Evolutionary conservation across 1,140 invertebrate species (phyloP).

Genomic region (Camponotus pennsylvanicus): DNA sequence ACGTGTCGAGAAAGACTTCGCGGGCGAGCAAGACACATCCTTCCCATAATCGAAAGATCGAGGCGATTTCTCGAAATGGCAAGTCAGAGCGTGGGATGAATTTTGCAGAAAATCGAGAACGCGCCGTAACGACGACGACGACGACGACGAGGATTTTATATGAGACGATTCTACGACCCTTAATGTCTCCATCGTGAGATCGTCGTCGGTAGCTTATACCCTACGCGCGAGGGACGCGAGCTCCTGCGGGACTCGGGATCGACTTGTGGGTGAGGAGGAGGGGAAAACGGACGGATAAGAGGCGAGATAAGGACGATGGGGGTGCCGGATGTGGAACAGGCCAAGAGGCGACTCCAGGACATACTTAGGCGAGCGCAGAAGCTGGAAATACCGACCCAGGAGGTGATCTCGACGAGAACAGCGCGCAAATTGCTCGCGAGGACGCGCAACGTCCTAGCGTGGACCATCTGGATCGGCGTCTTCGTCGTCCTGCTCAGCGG

Average conservation of each 20-base stretch:
- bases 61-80: neutral
- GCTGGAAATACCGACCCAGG: constrained; percentile 77
- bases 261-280: constrained; percentile 2
- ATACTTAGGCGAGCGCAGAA: constrained; percentile 80
- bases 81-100: constrained; percentile 44
- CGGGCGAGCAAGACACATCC: constrained; percentile 1
- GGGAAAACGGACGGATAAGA: constrained; percentile 9
- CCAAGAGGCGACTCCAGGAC: constrained; percentile 77
- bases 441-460: constrained; percentile 76
- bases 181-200: constrained; percentile 62
- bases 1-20: neutral
- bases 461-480: constrained; percentile 77
- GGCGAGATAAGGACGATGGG: constrained; percentile 71
- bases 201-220: neutral
- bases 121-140: constrained; percentile 8
- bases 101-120: constrained; percentile 67
- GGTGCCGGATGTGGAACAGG: constrained; percentile 78
- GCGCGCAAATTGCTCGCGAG: constrained; percentile 79
- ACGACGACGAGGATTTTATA: constrained; percentile 35
- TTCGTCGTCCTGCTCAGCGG: constrained; percentile 77
- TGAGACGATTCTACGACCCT: constrained; percentile 49
- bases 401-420: constrained; percentile 78
- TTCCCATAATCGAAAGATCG: neutral
- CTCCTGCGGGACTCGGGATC: constrained; percentile 21
- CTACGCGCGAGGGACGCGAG: constrained; percentile 9